Evolutionary conservation across 2,888 invertebrate genomes (phyloP), one percentile per base, ranked within the genome.

Genomic region (Drosophila austrosaltans): DNA sequence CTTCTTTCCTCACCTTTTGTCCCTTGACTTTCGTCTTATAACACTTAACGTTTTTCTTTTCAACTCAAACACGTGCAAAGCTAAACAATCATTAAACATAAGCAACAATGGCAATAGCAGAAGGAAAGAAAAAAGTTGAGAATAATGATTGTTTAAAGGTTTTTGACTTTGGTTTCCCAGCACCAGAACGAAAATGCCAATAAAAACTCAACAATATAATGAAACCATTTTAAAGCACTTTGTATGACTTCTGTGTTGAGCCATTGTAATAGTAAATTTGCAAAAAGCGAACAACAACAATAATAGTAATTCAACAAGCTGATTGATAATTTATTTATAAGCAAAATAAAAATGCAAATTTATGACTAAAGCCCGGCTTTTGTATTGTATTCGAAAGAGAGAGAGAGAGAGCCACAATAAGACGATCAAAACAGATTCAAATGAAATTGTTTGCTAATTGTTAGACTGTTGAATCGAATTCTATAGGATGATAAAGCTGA

Each of bases 61-160:
- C 54, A 80, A 77, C 59, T 65, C 70, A 77, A 72, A 77, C 82
- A 88, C 88, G 86, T 86, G 86, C 86, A 84, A 36, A 63, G 60
- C 60, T 44, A 58, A 76, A 73, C 65, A 75, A 70, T 60, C 25
- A 69, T 63, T 53, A 56, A 44, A 28, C n/a, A 58, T 53, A 60
- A 60, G 60, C 69, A 65, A 72, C 72, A 72, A 73, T 74, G 57
- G 48, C 4, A 32, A 58, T 25, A 12, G 12, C 16, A 59, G 58
- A 58, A 63, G 40, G 28, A 36, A 53, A 28, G 69, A 70, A 72
- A 63, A 67, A 69, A 63, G 59, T 62, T 53, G 68, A 66, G 63
- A 56, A 63, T 71, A 66, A 64, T 75, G 30, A 70, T 69, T 72
- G 69, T 68, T 66, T 3, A 57, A 57, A 57, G 60, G 59, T 62